Conservation (phyloP, 2,113 vertebrate genomes). For the Poecilia latipinna region DNA sequence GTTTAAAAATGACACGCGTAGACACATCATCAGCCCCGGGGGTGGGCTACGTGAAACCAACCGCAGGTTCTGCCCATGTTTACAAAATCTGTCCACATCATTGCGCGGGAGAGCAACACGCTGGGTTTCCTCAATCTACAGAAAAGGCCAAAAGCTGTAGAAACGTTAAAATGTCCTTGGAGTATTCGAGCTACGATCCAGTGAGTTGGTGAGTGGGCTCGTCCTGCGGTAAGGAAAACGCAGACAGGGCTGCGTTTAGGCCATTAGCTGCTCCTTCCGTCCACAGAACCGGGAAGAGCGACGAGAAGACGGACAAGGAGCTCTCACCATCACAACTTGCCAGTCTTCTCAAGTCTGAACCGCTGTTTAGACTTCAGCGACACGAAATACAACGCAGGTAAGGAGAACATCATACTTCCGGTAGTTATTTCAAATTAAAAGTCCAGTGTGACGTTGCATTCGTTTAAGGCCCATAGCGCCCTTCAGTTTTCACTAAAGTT, state of each 20-base stretch:
- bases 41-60: conserved; percentile 2
- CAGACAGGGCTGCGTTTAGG: conserved; percentile 5
- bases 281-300: conserved; percentile 17
- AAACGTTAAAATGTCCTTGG: conserved; percentile 72
- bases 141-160: conserved; percentile 59
- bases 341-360: conserved; percentile 55
- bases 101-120: conserved; percentile 35
- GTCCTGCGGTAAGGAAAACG: not conserved
- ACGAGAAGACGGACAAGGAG: conserved; percentile 7
- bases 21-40: conserved; percentile 45
- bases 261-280: conserved; percentile 16
- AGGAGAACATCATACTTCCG: conserved; percentile 4
- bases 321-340: conserved; percentile 62
- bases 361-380: conserved; percentile 64
- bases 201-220: conserved; percentile 18
- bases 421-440: conserved; percentile 34
- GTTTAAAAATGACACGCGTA: conserved; percentile 30
- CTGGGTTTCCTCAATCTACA: conserved; percentile 49
- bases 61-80: conserved; percentile 37
- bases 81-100: conserved; percentile 56
- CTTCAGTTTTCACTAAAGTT: too few relatives aligned
- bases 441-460: not conserved
- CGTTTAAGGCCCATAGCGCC: not conserved
- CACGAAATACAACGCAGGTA: conserved; percentile 2
- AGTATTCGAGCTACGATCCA: conserved; percentile 36